Conservation (phyloP, 2,113 vertebrate genomes). For the Cygnus buccinator region DNA sequence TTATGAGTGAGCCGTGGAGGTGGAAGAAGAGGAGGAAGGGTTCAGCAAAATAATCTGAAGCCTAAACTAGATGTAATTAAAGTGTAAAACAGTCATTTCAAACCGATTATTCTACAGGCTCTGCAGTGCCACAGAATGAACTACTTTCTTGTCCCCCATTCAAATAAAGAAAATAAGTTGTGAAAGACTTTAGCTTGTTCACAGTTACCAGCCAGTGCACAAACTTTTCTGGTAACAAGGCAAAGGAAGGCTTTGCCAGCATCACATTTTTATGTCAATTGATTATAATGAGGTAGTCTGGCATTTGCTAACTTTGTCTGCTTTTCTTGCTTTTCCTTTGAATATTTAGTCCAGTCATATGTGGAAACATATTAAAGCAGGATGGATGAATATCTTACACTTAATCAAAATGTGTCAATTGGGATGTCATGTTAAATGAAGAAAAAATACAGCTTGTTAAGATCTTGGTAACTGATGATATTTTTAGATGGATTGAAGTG, state of each 20-base stretch:
- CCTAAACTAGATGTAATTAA: neutral
- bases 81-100: neutral
- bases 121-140: fast-evolving
- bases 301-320: neutral
- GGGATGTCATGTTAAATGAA: neutral
- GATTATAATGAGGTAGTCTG: neutral
- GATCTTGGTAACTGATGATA: neutral
- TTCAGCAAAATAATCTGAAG: neutral
- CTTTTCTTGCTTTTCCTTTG: neutral
- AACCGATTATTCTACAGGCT: neutral
- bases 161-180: neutral
- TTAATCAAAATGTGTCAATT: neutral
- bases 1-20: neutral
- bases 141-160: fast-evolving
- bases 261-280: neutral
- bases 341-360: neutral
- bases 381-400: neutral
- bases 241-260: neutral
- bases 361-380: neutral
- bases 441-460: neutral
- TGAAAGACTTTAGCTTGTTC: neutral
- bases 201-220: fast-evolving
- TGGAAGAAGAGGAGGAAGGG: fast-evolving
- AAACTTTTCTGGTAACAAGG: neutral
- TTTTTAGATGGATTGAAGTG: neutral